phyloP scores from a whole-genome alignment of 2,113 vertebrate genomes.

The Elaphurus davidianus region DNA sequence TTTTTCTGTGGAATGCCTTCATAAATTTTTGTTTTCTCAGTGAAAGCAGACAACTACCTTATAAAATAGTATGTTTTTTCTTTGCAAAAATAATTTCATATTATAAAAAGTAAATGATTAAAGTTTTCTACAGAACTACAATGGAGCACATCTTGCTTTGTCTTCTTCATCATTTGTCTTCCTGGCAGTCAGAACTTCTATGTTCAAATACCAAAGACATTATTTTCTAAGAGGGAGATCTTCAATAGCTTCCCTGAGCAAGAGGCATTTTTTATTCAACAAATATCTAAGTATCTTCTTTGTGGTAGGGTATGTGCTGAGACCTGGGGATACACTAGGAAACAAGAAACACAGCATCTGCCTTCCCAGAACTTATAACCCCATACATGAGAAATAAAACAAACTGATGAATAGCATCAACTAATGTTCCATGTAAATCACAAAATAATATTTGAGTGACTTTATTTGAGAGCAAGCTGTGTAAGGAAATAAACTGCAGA shows the following conservation, averaged over 20 bases:
- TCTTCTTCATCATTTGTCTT: neutral
- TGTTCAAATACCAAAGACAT: neutral
- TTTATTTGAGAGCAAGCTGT: neutral
- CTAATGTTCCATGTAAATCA: neutral
- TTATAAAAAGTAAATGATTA: neutral
- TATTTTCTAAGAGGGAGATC: neutral
- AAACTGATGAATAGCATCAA: neutral
- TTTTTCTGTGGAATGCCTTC: neutral
- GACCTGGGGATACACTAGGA: neutral
- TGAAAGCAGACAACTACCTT: neutral
- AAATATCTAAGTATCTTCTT: neutral
- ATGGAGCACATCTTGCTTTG: neutral
- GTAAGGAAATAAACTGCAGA: neutral
- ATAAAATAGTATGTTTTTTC: neutral
- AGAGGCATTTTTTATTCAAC: neutral
- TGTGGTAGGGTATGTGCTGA: neutral
- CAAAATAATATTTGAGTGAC: neutral
- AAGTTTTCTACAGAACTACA: neutral
- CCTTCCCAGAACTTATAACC: neutral
- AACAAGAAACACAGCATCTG: neutral
- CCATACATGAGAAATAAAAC: neutral
- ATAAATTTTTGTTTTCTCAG: neutral
- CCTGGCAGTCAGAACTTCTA: neutral
- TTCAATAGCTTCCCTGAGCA: neutral
- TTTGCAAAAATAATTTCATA: neutral